Evolutionary conservation across 2,888 invertebrate species (phyloP), one percentile per base, ranked within the genome.

Genomic region (Chalcis sispes): DNA sequence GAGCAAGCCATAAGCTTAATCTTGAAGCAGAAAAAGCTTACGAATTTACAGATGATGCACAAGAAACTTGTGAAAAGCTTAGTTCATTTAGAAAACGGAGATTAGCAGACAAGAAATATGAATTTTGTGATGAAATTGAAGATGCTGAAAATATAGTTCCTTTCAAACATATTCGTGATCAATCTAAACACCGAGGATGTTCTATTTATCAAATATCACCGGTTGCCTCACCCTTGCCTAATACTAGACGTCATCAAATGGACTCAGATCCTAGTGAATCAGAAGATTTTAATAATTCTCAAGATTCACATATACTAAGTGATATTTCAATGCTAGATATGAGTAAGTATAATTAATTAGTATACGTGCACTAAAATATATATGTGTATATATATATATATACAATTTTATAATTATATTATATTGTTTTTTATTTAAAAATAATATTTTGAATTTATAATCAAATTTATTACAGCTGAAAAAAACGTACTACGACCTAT

Each of bases 41-140:
- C 86, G 96, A 96, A 85, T 96, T 96, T 84, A 95, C 93, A 0
- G 96, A 96, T 83, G 96, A 96, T 81, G 92, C 93, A 5, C 95
- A 95, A 81, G 92, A 91, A 5, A 95, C 95, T 80, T 95, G 94
- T 84, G 96, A 96, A 85, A 96, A 96, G 84, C 91, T 96, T n/a
- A 95, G 95, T 82, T 94, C 94, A 83, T 96, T 95, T 85, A 91
- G 96, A 7, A 95, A 95, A 85, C 92, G 96, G 69, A 92, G 96
- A 7, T 89, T 96, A 66, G 97, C 97, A 0, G 96, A 97, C 84
- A 97, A 97, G 87, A 96, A 96, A 86, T 97, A 97, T 85, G 96
- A 96, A 85, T 96, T 97, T 85, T 95, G 95, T 0, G 96, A 96
- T 82, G 95, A 95, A 74, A 88, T 89, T 42, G 90, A 90, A 77